A percentile compares a stretch with the other conserved stretches of the same genome.
phyloP scores from a whole-genome alignment of 2,113 vertebrate species.

The Melanotaenia duboulayi region DNA sequence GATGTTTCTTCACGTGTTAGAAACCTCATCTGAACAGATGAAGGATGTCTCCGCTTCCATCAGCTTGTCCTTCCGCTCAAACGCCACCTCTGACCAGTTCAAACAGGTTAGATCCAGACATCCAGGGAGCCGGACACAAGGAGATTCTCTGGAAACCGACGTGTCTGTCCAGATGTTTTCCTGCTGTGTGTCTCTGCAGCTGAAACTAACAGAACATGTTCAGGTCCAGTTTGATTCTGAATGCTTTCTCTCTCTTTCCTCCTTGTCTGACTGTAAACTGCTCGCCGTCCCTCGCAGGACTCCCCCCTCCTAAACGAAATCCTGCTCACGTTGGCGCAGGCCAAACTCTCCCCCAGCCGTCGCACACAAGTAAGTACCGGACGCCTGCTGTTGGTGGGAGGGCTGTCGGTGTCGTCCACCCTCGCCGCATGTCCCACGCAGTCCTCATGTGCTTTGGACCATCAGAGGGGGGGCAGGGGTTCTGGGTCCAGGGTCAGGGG shows the following conservation, averaged over 20 bases:
- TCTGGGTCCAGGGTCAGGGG: slow-evolving; percentile 20
- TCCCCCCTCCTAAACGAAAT: slow-evolving; percentile 85
- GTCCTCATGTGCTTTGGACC: slow-evolving; percentile 53
- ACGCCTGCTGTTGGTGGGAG: slow-evolving; percentile 51
- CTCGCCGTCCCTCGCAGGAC: slow-evolving; percentile 72
- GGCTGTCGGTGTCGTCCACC: slow-evolving; percentile 50
- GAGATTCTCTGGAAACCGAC: too few species aligned
- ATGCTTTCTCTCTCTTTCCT: slow-evolving; percentile 62
- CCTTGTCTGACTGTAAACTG: slow-evolving; percentile 50
- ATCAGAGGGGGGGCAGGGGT: slow-evolving; percentile 20
- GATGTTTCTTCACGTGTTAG: too few species aligned
- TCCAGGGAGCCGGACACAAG: too few species aligned
- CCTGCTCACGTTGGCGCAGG: slow-evolving; percentile 81
- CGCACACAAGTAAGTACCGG: slow-evolving; percentile 81
- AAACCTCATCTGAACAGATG: too few species aligned
- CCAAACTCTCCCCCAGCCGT: slow-evolving; percentile 55
- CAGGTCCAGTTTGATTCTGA: slow-evolving; percentile 16
- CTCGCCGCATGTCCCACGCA: slow-evolving; percentile 76
- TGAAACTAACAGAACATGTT: background rate
- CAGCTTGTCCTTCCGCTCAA: too few species aligned
- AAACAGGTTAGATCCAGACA: too few species aligned
- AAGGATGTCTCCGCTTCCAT: too few species aligned
- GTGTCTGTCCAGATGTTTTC: too few species aligned
- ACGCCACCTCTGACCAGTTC: too few species aligned
- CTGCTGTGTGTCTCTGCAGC: background rate